Evolutionary conservation across 2,888 invertebrate species (phyloP).

Genomic region (Carterocephalus palaemon): DNA sequence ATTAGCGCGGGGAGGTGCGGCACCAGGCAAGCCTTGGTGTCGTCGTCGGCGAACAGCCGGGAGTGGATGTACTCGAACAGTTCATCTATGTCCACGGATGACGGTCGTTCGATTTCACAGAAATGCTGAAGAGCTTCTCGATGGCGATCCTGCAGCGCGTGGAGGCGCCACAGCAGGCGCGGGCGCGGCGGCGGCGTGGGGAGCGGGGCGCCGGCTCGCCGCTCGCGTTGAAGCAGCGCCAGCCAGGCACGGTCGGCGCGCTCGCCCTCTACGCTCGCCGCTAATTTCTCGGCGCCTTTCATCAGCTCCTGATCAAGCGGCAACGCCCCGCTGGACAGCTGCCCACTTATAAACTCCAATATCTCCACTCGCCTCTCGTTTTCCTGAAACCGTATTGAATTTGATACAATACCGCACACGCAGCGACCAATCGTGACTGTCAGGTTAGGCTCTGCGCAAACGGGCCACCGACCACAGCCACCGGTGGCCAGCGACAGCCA

Average conservation of each 20-base stretch:
- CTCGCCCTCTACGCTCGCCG: constrained; percentile 46
- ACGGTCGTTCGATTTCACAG: constrained; percentile 50
- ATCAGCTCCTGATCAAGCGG: constrained; percentile 58
- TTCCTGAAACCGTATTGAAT: constrained; percentile 48
- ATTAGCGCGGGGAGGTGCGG: constrained; percentile 45
- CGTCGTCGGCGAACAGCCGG: constrained; percentile 39
- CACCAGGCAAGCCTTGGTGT: constrained; percentile 35
- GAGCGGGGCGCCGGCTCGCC: constrained; percentile 36
- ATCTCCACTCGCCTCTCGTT: constrained; percentile 55
- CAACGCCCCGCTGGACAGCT: constrained; percentile 55
- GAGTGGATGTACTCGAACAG: constrained; percentile 56
- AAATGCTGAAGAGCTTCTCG: constrained; percentile 52
- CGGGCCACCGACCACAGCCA: too few relatives aligned
- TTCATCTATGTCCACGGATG: constrained; percentile 55
- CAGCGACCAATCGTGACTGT: too few relatives aligned
- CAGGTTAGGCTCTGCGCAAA: too few relatives aligned
- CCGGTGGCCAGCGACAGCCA: too few relatives aligned
- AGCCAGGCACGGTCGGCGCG: constrained; percentile 63
- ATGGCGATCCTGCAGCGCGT: constrained; percentile 47
- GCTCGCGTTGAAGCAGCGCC: constrained; percentile 40
- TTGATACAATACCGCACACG: too few relatives aligned
- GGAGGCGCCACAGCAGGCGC: constrained; percentile 54
- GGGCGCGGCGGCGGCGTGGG: constrained; percentile 42
- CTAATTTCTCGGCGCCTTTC: constrained; percentile 45
- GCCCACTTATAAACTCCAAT: constrained; percentile 62